phyloP scores from a whole-genome alignment of 2,113 vertebrate genomes.

The Lophochroa leadbeateri region DNA sequence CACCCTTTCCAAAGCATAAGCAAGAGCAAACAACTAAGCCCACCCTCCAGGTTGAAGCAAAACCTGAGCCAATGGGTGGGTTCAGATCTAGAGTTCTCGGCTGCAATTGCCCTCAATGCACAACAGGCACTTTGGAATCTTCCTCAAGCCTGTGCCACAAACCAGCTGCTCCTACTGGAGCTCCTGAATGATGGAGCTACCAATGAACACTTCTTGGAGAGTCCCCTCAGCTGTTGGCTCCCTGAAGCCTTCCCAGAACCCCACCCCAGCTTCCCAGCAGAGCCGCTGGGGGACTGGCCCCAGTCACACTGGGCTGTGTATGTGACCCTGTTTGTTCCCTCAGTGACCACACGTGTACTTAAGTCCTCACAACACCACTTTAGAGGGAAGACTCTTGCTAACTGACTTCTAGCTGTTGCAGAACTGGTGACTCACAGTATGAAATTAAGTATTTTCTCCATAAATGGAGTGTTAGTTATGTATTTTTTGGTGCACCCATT shows the following conservation, averaged over 20 bases:
- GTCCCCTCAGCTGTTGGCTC: neutral
- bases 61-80: neutral
- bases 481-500: neutral
- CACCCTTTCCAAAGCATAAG: neutral
- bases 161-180: neutral
- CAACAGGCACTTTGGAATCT: neutral
- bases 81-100: neutral
- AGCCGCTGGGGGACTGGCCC: neutral
- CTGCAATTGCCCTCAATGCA: neutral
- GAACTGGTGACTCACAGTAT: neutral
- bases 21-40: neutral
- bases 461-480: neutral
- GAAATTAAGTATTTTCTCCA: neutral
- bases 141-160: neutral
- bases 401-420: neutral
- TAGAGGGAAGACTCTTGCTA: neutral
- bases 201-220: neutral
- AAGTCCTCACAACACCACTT: neutral
- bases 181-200: neutral
- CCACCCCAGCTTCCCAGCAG: neutral
- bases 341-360: neutral
- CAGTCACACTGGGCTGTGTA: neutral
- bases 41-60: neutral
- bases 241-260: neutral
- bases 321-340: neutral